A percentile compares a stretch with the other conserved stretches of the same genome.
phyloP scores from a whole-genome alignment of 2,888 invertebrate species.

The Acanthosoma haemorrhoidale region DNA sequence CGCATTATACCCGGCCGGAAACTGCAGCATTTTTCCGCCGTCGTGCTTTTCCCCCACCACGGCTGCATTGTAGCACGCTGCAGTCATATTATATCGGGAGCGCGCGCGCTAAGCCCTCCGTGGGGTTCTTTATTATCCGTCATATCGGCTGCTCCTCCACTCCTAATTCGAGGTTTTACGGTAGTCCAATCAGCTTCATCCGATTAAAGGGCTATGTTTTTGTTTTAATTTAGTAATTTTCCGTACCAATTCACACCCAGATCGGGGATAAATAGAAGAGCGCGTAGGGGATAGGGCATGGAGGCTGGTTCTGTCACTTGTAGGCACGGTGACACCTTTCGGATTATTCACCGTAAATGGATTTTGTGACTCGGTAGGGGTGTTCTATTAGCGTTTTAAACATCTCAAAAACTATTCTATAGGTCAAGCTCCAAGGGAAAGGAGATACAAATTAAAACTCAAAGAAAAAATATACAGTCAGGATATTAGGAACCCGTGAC shows the following conservation, averaged over 20 bases:
- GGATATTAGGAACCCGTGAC: too few relatives aligned
- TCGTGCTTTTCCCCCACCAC: neutral
- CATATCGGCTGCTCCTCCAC: neutral
- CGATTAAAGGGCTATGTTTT: neutral
- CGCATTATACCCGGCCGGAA: neutral
- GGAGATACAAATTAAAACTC: too few relatives aligned
- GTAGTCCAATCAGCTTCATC: slow-evolving; percentile 5
- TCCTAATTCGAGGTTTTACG: too few relatives aligned
- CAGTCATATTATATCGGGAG: slow-evolving; percentile 13
- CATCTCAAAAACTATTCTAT: too few relatives aligned
- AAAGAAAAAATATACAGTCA: too few relatives aligned
- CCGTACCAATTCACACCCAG: neutral
- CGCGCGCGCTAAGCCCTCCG: neutral
- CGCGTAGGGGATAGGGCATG: too few relatives aligned
- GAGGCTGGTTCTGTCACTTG: too few relatives aligned
- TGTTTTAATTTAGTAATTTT: slow-evolving; percentile 12
- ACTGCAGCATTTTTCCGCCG: slow-evolving; percentile 19
- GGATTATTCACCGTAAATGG: too few relatives aligned
- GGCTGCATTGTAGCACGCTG: neutral
- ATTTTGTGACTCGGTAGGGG: too few relatives aligned
- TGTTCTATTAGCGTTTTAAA: too few relatives aligned
- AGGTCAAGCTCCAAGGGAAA: too few relatives aligned
- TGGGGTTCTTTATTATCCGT: slow-evolving; percentile 1
- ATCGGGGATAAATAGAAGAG: slow-evolving; percentile 8
- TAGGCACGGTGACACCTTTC: too few relatives aligned